A percentile compares a stretch with the other conserved stretches of the same genome.
phyloP scores from a whole-genome alignment of 2,113 vertebrate species.

The Onychostoma macrolepis region DNA sequence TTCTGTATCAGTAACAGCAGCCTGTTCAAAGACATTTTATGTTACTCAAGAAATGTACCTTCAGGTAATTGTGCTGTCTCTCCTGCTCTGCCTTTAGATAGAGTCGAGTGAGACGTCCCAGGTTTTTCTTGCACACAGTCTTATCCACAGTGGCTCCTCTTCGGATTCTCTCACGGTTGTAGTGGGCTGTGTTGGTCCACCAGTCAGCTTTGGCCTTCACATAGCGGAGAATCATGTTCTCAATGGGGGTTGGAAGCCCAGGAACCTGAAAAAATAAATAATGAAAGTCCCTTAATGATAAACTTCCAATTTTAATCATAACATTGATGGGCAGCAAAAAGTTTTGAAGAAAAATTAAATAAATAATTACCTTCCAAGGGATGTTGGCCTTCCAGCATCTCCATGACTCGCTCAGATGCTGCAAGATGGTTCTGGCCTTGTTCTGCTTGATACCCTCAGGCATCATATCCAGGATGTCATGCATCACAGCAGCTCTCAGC shows the following conservation, averaged over 20 bases:
- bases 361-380: constrained; percentile 89
- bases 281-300: neutral
- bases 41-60: constrained; percentile 75
- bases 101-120: constrained; percentile 93
- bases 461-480: constrained; percentile 99
- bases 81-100: constrained; percentile 99
- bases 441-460: constrained; percentile 99
- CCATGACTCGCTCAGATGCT: constrained; percentile 98
- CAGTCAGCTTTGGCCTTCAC: constrained; percentile 99
- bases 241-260: constrained; percentile 95
- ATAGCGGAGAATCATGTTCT: constrained; percentile 98
- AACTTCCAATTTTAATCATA: neutral
- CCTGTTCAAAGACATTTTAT: neutral
- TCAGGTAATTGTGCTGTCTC: constrained; percentile 98
- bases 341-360: neutral
- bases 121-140: constrained; percentile 98
- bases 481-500: constrained; percentile 97
- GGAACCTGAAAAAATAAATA: constrained; percentile 81
- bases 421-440: constrained; percentile 97
- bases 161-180: constrained; percentile 97
- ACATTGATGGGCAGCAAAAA: neutral
- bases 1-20: neutral
- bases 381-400: constrained; percentile 99
- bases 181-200: constrained; percentile 99
- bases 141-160: constrained; percentile 98